phyloP scores from a whole-genome alignment of 2,888 invertebrate species.

The Dexiosoma caninum region DNA sequence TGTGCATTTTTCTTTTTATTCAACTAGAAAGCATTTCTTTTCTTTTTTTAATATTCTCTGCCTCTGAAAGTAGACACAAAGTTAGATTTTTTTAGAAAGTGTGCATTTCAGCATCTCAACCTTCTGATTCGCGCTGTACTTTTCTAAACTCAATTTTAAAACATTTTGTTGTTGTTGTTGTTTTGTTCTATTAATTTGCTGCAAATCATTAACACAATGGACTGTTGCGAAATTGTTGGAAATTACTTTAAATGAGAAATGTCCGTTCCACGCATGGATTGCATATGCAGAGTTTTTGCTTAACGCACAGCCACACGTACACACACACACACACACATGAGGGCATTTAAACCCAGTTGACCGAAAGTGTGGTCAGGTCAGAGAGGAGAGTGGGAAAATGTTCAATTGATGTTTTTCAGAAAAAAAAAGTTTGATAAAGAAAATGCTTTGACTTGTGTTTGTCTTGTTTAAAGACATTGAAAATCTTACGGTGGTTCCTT shows the following conservation, averaged over 20 bases:
- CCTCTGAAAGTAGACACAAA: not conserved
- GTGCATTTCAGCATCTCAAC: conserved; percentile 4
- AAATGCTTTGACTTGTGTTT: no score
- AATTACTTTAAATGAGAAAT: conserved; percentile 75
- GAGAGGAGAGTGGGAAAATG: no score
- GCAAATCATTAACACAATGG: conserved; percentile 74
- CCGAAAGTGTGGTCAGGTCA: no score
- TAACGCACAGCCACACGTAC: no score
- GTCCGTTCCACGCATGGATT: conserved; percentile 72
- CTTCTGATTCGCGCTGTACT: not conserved
- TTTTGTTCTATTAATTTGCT: conserved; percentile 58
- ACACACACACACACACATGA: no score
- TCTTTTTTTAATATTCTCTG: not conserved
- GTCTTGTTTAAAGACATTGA: no score
- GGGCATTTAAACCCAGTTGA: no score
- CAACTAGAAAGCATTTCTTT: not conserved
- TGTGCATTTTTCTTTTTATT: not conserved
- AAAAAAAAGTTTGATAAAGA: no score
- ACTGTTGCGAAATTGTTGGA: conserved; percentile 68
- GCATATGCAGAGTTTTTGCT: conserved; percentile 24
- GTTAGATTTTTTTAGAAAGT: not conserved
- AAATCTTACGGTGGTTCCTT: no score
- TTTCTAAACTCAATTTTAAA: not conserved
- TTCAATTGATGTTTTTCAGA: no score
- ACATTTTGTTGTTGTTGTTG: conserved; percentile 61